A percentile compares a stretch with the other conserved stretches of the same genome.
Conservation (phyloP, 2,888 invertebrate genomes). For the Amaurobius ferox region DNA sequence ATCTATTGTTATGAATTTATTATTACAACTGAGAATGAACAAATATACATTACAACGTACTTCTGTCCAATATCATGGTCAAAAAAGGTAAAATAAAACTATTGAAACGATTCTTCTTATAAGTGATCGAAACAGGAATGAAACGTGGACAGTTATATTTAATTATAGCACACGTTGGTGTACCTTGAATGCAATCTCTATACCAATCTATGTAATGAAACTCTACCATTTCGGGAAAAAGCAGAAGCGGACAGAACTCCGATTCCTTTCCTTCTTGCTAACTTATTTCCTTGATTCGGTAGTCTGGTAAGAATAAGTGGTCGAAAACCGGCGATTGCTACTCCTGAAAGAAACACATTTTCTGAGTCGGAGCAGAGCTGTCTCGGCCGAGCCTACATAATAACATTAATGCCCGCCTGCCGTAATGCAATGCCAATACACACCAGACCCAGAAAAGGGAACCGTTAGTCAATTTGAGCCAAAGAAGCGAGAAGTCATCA, state of each 20-base stretch:
- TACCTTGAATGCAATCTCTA: background rate
- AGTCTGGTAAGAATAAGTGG: slow-evolving; percentile 33
- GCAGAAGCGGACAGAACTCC: background rate
- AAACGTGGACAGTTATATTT: background rate
- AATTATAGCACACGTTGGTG: background rate
- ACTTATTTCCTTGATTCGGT: background rate
- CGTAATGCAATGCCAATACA: slow-evolving; percentile 66
- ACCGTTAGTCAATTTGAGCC: slow-evolving; percentile 66
- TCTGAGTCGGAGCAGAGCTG: slow-evolving; percentile 29
- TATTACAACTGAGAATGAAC: too few relatives aligned
- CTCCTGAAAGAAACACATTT: slow-evolving; percentile 13
- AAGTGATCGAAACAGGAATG: too few relatives aligned
- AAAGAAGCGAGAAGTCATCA: slow-evolving; percentile 66
- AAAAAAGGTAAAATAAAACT: too few relatives aligned
- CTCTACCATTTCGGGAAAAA: background rate
- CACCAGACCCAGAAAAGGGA: slow-evolving; percentile 11
- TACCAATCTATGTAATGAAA: slow-evolving; percentile 2
- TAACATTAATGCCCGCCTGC: slow-evolving; percentile 58
- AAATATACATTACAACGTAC: too few relatives aligned
- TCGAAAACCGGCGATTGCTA: slow-evolving; percentile 39
- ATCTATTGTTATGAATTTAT: too few relatives aligned
- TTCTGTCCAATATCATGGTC: too few relatives aligned
- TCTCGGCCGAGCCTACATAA: slow-evolving; percentile 41
- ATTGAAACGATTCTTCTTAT: too few relatives aligned
- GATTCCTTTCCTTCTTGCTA: background rate